phyloP scores from a whole-genome alignment of 2,113 vertebrate genomes.

The Alectura lathami region DNA sequence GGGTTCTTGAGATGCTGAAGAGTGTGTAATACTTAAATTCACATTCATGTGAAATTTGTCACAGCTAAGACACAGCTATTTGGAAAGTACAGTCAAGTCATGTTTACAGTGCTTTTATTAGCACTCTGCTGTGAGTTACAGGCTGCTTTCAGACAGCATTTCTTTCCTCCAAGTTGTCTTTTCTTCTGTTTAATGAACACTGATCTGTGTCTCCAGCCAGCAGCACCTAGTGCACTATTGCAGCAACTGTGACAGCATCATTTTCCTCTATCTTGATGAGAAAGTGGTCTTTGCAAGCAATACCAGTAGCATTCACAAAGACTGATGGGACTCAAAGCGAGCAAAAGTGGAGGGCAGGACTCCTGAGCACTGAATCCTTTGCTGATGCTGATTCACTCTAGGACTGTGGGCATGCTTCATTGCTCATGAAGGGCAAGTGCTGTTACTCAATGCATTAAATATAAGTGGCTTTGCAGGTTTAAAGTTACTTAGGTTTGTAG shows the following conservation, averaged over 20 bases:
- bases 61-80: not conserved
- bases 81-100: not conserved
- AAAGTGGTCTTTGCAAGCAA: not conserved
- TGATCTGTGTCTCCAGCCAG: slow-evolving; percentile 21
- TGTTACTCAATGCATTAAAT: not conserved
- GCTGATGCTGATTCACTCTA: not conserved
- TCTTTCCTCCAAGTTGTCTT: not conserved
- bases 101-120: slow-evolving; percentile 40
- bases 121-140: not conserved
- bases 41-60: not conserved
- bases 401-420: not conserved
- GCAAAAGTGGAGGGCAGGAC: not conserved
- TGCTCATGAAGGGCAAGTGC: not conserved
- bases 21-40: not conserved
- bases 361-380: not conserved
- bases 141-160: slow-evolving; percentile 11
- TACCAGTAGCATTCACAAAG: not conserved
- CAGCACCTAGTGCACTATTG: not conserved
- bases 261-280: slow-evolving; percentile 31
- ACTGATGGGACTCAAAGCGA: not conserved
- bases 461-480: not conserved
- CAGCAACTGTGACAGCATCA: not conserved
- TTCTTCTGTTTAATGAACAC: slow-evolving; percentile 13
- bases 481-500: not conserved
- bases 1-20: not conserved